Percentiles rank a stretch among this genome's conserved stretches.
Evolutionary conservation across 2,888 invertebrate species (phyloP).

Genomic region (Palloptera scutellata): DNA sequence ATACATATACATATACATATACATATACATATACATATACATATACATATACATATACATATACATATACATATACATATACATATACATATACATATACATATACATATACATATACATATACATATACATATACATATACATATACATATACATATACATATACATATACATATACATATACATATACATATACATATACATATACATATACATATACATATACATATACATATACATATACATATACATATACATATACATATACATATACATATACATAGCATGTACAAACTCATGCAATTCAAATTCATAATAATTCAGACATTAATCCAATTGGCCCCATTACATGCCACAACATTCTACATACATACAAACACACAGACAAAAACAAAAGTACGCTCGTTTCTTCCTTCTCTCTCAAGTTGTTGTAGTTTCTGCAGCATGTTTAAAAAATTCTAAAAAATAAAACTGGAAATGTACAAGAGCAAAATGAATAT

Average conservation of each 20-base stretch:
- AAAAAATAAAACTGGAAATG: too few species aligned
- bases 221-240: neutral
- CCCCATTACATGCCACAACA: neutral
- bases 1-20: neutral
- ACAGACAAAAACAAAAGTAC: too few species aligned
- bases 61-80: neutral
- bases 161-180: neutral
- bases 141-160: neutral
- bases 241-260: neutral
- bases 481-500: neutral
- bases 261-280: neutral
- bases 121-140: neutral
- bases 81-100: neutral
- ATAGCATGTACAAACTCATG: neutral
- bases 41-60: neutral
- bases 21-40: neutral
- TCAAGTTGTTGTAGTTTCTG: too few species aligned
- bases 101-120: neutral
- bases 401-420: too few species aligned
- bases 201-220: neutral
- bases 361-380: too few species aligned
- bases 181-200: neutral
- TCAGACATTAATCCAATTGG: conserved; percentile 30
- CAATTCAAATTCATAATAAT: conserved; percentile 14
- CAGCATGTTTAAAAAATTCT: too few species aligned